Evolutionary conservation across 64 coral and sea anemone species (phyloP).

Genomic region (Acropora yongei): DNA sequence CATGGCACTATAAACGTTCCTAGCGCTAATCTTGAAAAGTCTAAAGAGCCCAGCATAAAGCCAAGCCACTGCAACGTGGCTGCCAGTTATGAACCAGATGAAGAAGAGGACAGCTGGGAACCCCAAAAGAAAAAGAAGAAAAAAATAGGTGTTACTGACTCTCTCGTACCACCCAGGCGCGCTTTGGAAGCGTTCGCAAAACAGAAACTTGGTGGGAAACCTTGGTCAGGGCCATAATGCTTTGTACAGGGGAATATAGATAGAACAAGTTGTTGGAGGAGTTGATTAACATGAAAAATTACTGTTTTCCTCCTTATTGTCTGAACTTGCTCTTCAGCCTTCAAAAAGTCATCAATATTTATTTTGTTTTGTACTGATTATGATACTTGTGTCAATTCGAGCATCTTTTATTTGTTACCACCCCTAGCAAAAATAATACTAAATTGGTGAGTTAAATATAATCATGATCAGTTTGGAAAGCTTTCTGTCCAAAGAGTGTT

Average conservation of each 20-base stretch:
- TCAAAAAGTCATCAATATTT: too few species aligned
- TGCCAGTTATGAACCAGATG: constrained; percentile 29
- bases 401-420: too few species aligned
- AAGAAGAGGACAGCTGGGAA: constrained; percentile 62
- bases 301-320: too few species aligned
- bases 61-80: neutral
- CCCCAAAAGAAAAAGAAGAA: constrained; percentile 63
- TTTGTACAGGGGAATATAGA: neutral
- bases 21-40: neutral
- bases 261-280: too few species aligned
- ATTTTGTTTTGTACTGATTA: too few species aligned
- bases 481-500: too few species aligned
- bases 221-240: neutral
- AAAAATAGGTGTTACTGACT: constrained; percentile 78
- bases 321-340: too few species aligned
- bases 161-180: constrained; percentile 83
- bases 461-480: too few species aligned
- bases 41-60: constrained; percentile 1
- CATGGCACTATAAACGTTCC: constrained; percentile 22
- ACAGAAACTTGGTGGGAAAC: constrained; percentile 18
- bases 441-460: too few species aligned
- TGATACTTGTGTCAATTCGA: too few species aligned
- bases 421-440: too few species aligned
- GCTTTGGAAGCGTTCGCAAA: constrained; percentile 71
- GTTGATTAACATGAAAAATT: too few species aligned